A percentile compares a stretch with the other conserved stretches of the same genome.
Conservation (phyloP, 2,888 invertebrate genomes). For the Luperina testacea region DNA sequence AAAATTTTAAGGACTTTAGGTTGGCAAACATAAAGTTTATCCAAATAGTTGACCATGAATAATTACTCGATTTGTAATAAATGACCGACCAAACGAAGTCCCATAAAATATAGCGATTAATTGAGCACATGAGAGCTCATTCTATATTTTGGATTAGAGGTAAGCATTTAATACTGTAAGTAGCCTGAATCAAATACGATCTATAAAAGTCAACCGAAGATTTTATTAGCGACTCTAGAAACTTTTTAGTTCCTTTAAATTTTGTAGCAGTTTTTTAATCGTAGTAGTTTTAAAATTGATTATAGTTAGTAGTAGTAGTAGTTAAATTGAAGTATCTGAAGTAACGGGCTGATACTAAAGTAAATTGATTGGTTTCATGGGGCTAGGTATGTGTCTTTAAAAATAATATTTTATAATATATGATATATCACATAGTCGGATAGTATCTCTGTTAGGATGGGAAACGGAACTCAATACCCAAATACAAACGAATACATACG, state of each 20-base stretch:
- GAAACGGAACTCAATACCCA: not conserved
- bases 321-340: too few relatives aligned
- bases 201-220: slow-evolving; percentile 48
- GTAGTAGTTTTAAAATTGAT: slow-evolving; percentile 8
- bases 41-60: not conserved
- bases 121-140: slow-evolving; percentile 24
- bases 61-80: slow-evolving; percentile 5
- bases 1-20: not conserved
- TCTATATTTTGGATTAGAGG: slow-evolving; percentile 48
- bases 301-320: slow-evolving; percentile 7
- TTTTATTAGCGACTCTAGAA: slow-evolving; percentile 44
- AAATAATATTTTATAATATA: not conserved
- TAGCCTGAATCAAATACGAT: slow-evolving; percentile 34
- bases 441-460: not conserved
- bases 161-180: slow-evolving; percentile 45
- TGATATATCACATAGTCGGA: not conserved
- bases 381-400: not conserved
- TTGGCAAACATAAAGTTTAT: not conserved
- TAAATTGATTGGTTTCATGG: not conserved
- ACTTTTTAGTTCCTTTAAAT: slow-evolving; percentile 38
- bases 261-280: slow-evolving; percentile 21
- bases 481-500: not conserved
- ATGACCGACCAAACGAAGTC: too few relatives aligned
- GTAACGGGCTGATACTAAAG: not conserved
- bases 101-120: too few relatives aligned